Base-by-base conservation (phyloP, 2,797 vertebrate species). In the Phalanger gymnotis region DNA sequence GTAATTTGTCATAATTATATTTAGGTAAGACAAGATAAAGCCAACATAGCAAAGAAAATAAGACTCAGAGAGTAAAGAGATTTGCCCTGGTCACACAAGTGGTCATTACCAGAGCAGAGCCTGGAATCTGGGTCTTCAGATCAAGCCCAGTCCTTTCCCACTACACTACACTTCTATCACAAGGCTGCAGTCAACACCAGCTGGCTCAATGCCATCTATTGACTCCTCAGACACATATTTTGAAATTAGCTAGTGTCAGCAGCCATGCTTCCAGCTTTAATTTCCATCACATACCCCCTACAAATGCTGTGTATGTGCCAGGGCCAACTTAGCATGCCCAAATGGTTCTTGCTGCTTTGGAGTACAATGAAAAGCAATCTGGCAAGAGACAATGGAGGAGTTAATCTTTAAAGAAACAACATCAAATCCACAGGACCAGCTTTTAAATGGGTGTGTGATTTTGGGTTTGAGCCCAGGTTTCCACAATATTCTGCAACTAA, bases 401-500 rank as follows among this genome's bases (percentile, higher is more conserved):
- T 87, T 96, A 91, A 54, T 91, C 58, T 93, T 93, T 94, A 9
- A 56, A 54, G 40, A 54, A 22, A 93, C 12, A 91, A 53, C 19
- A 40, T 13, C 73, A 92, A 10, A 81, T 31, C 57, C 30, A 55
- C 30, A 73, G 34, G 89, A 58, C 22, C 51, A 56, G 1, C 55
- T 92, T 61, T 4, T 92, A 47, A 90, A 73, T 94, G 54, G 66
- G 92, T 92, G 54, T 97, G 96, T 95, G 96, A 97, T 93, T 93
- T 95, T 96, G 58, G 95, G 81, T 97, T 94, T 96, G 90, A 52
- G 91, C 90, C 90, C 92, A 56, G 92, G 94, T 97, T 97, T 66
- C 92, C 95, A 94, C 91, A n/a, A 31, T 94, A 95, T 97, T 96
- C 94, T 95, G 92, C 96, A 89, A 93, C 94, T 94, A 96, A 97